These are phyloP conservation scores for Apamea monoglypha DNA, from an alignment of 2,888 invertebrate genomes.

Conservation along the genomic window DNA sequence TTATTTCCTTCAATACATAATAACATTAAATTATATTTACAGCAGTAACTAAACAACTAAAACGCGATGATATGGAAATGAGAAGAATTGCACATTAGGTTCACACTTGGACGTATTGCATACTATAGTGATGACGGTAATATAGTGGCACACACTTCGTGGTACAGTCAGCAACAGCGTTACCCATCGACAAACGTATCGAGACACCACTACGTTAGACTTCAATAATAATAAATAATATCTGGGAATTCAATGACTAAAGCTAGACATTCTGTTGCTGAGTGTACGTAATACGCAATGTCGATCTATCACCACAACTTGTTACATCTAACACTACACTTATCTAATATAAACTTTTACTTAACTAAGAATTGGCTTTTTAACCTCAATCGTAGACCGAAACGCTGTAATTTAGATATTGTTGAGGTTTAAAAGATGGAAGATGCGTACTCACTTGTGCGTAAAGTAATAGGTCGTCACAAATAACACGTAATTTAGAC, in stretches of 20 bases:
- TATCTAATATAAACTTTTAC: slow-evolving; percentile 85
- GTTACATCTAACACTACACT: slow-evolving; percentile 84
- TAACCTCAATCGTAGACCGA: slow-evolving; percentile 79
- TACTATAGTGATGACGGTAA: slow-evolving; percentile 76
- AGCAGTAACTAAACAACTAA: slow-evolving; percentile 87
- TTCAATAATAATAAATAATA: slow-evolving; percentile 61
- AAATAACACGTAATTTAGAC: slow-evolving; percentile 72
- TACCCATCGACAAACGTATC: slow-evolving; percentile 37
- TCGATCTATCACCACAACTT: slow-evolving; percentile 79
- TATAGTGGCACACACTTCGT: slow-evolving; percentile 73
- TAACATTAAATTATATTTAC: slow-evolving; percentile 90
- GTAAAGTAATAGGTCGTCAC: slow-evolving; percentile 74
- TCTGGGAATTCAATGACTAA: slow-evolving; percentile 54
- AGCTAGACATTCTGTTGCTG: slow-evolving; percentile 71
- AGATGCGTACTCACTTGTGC: slow-evolving; percentile 82
- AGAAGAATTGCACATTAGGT: slow-evolving; percentile 89
- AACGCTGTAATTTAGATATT: slow-evolving; percentile 72
- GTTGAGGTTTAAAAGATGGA: slow-evolving; percentile 76
- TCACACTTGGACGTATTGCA: slow-evolving; percentile 88
- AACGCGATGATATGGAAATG: slow-evolving; percentile 88
- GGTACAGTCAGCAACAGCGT: slow-evolving; percentile 67
- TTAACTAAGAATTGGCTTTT: slow-evolving; percentile 88
- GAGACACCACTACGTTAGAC: slow-evolving; percentile 42
- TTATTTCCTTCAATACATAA: slow-evolving; percentile 72
- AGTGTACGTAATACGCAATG: slow-evolving; percentile 76